Evolutionary conservation across 2,888 invertebrate species (phyloP).

Genomic region (Electrophaes corylata): DNA sequence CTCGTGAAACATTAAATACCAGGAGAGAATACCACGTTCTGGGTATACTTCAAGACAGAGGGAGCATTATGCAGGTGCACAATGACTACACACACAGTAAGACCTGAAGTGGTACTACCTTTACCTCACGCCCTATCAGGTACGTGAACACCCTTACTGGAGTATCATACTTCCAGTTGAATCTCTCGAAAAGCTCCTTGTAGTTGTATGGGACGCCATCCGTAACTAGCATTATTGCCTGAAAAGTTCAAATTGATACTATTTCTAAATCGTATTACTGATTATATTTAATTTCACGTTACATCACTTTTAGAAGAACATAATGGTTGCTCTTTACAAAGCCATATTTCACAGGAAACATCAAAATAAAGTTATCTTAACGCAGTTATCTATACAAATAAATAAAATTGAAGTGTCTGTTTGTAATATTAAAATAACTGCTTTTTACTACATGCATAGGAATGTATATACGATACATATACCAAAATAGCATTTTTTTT

Average conservation of each 20-base stretch:
- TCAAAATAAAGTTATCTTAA: background rate
- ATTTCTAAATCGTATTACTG: background rate
- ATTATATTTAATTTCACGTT: no score
- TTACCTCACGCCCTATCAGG: constrained; percentile 95
- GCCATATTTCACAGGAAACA: background rate
- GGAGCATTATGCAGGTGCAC: constrained; percentile 82
- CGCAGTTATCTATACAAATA: background rate
- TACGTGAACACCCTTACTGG: constrained; percentile 98
- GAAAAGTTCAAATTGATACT: constrained; percentile 49
- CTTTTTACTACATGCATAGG: no score
- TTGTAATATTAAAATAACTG: no score
- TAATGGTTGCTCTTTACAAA: no score
- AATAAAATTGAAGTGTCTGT: background rate
- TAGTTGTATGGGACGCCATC: constrained; percentile 98
- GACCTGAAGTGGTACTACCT: constrained; percentile 85
- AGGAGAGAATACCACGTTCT: constrained; percentile 78
- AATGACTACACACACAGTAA: constrained; percentile 84
- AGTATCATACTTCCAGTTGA: constrained; percentile 92
- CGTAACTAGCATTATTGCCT: constrained; percentile 99
- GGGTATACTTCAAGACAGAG: constrained; percentile 75
- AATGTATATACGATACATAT: no score
- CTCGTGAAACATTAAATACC: constrained; percentile 38
- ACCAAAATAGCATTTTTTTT: no score
- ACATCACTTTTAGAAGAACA: no score
- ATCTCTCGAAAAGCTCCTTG: constrained; percentile 95